These are phyloP conservation scores for Drosophila aldrichi DNA, from an alignment of 2,888 invertebrate species.

Conservation along the genomic window DNA sequence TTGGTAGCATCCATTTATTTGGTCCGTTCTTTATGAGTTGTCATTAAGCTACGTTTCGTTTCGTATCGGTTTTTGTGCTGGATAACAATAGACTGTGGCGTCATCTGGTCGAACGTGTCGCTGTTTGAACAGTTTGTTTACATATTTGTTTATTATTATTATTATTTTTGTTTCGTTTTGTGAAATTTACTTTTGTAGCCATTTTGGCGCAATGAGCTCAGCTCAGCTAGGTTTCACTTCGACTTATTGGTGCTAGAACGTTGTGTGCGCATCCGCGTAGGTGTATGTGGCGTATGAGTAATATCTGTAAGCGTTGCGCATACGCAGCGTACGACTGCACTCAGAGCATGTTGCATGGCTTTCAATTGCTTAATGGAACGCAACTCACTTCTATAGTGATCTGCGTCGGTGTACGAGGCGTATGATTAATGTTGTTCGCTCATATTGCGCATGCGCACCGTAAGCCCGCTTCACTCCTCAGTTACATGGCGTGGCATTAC, in stretches of 20 bases:
- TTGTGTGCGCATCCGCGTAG: conserved; percentile 37
- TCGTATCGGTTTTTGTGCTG: background rate
- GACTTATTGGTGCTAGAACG: conserved; percentile 57
- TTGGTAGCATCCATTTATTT: conserved; percentile 28
- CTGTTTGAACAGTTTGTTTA: conserved; percentile 59
- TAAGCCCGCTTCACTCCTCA: conserved; percentile 18
- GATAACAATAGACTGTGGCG: conserved; percentile 54
- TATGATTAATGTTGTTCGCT: conserved; percentile 54
- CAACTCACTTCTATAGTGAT: background rate
- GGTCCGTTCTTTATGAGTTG: conserved; percentile 14
- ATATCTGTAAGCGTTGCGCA: conserved; percentile 41
- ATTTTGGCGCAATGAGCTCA: conserved; percentile 66
- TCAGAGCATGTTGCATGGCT: conserved; percentile 27
- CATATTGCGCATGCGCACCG: conserved; percentile 54
- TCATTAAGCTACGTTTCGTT: conserved; percentile 9
- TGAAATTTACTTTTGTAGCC: conserved; percentile 41
- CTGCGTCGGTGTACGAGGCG: conserved; percentile 45
- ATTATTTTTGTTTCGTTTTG: conserved; percentile 10
- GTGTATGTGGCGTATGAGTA: conserved; percentile 61
- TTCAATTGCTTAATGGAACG: conserved; percentile 9
- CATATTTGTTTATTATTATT: conserved; percentile 50
- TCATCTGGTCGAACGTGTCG: conserved; percentile 42
- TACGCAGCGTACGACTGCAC: conserved; percentile 55
- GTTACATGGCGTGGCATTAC: conserved; percentile 29
- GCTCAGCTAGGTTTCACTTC: conserved; percentile 24